Evolutionary conservation across 2,113 vertebrate species (phyloP), one percentile per base, ranked within the genome.

Genomic region (Garra rufa): DNA sequence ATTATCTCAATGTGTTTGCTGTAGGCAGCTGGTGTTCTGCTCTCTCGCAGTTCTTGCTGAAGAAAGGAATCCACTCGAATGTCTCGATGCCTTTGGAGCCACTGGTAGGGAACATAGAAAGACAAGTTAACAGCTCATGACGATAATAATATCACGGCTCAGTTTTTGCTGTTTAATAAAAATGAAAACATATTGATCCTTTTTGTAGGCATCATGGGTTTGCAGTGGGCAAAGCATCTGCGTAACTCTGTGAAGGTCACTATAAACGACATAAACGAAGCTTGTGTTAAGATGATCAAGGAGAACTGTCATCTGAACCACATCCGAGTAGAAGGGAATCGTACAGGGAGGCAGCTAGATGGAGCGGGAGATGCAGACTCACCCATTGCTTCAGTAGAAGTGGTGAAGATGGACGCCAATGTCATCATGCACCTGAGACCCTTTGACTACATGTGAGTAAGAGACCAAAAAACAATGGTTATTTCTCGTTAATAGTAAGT

Each of bases 181-280:
- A 69, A 21, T 69, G 1, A 41, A 69, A 38, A 13, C 17, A 52
- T 9, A n/a, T 46, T 19, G 1, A 78, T 57, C 70, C 50, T 7
- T 17, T 80, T 44, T 76, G 41, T 88, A 99, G 98, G 98, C 69
- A 99, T 99, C 90, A 99, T 99, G 97, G 98, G 98, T 88, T 93
- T 99, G 74, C 98, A 99, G 38, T 99, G 98, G 98, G 97, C 98
- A 77, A 98, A 99, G 89, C 98, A 99, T 81, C 96, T 99, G 4
- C 92, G 94, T 17, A 93, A 84, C 81, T 91, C 95, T 10, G 97
- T 99, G 87, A 97, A 93, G 82, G 98, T 99, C 83, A 98, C 97
- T 1, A 96, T 99, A 86, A 99, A 97, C 0, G 98, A 99, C 80
- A 96, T 98, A 90, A 99, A 94, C 78, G 96, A 99, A 82, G 92